These are phyloP conservation scores for Chrysodeixis includens DNA, from an alignment of 2,888 invertebrate species.

Conservation along the genomic window DNA sequence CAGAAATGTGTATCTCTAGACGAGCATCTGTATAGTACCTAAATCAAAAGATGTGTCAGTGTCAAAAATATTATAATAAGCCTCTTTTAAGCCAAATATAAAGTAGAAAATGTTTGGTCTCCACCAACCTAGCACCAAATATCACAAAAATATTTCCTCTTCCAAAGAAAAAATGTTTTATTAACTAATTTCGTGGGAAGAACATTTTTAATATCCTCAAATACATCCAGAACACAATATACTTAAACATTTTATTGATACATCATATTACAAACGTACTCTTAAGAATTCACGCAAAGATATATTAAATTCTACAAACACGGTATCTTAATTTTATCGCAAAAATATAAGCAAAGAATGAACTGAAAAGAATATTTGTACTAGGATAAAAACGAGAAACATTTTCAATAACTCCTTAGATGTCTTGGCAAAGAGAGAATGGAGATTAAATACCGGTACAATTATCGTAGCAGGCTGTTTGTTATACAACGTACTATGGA, in stretches of 20 bases:
- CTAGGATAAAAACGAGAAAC: constrained; percentile 22
- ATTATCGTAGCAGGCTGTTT: constrained; percentile 20
- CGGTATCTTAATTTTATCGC: constrained; percentile 39
- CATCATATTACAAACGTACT: constrained; percentile 32
- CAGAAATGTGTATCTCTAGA: no score
- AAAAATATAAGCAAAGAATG: constrained; percentile 8
- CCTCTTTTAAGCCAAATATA: no score
- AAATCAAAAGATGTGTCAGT: no score
- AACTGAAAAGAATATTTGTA: constrained; percentile 11
- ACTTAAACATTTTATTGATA: constrained; percentile 50
- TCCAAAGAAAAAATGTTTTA: constrained; percentile 29
- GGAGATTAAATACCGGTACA: constrained; percentile 45
- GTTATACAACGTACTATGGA: constrained; percentile 1
- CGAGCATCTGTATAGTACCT: no score
- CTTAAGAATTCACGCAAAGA: constrained; percentile 45
- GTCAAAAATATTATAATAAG: no score
- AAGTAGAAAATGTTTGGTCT: neutral
- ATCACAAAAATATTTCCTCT: neutral
- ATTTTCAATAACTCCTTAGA: constrained; percentile 46
- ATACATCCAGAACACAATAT: constrained; percentile 36
- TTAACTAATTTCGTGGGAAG: constrained; percentile 31
- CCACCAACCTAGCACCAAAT: neutral
- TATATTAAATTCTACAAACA: constrained; percentile 53
- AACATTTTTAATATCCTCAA: constrained; percentile 51
- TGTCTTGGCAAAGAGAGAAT: constrained; percentile 38